Evolutionary conservation across 2,797 vertebrate species (phyloP).

Genomic region (Alcedo atthis): DNA sequence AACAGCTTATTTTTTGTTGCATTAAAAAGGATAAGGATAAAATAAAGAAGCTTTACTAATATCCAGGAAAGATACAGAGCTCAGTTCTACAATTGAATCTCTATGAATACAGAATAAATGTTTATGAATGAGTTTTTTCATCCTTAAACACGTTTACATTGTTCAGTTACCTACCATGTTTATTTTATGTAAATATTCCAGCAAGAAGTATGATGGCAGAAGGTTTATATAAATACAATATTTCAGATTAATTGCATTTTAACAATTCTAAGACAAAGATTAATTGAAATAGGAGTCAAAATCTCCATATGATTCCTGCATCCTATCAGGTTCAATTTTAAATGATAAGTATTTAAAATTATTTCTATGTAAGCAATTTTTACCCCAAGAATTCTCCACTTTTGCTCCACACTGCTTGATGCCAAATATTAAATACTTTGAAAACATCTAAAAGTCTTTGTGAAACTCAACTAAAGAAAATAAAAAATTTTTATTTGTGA

Average conservation of each 20-base stretch:
- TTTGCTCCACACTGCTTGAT: not conserved
- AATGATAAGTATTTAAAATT: not conserved
- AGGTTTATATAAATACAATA: not conserved
- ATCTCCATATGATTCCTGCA: not conserved
- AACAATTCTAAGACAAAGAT: not conserved
- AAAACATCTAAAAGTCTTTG: fast-evolving
- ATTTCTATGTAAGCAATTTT: not conserved
- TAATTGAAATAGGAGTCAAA: not conserved
- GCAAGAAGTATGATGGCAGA: not conserved
- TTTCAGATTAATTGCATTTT: not conserved
- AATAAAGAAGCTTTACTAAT: not conserved
- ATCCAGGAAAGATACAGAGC: not conserved
- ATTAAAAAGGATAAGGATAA: not conserved
- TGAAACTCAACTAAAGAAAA: not conserved
- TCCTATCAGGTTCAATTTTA: not conserved
- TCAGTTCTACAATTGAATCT: not conserved
- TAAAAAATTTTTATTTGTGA: not conserved
- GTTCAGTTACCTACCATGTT: not conserved
- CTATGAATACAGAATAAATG: not conserved
- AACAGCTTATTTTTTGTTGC: not conserved
- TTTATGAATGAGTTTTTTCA: not conserved
- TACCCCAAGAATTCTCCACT: not conserved
- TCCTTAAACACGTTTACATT: not conserved
- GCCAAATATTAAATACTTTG: not conserved
- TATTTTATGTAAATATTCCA: not conserved